Evolutionary conservation across 2,797 vertebrate species (phyloP), one percentile per base, ranked within the genome.

Genomic region (Myotis daubentonii): DNA sequence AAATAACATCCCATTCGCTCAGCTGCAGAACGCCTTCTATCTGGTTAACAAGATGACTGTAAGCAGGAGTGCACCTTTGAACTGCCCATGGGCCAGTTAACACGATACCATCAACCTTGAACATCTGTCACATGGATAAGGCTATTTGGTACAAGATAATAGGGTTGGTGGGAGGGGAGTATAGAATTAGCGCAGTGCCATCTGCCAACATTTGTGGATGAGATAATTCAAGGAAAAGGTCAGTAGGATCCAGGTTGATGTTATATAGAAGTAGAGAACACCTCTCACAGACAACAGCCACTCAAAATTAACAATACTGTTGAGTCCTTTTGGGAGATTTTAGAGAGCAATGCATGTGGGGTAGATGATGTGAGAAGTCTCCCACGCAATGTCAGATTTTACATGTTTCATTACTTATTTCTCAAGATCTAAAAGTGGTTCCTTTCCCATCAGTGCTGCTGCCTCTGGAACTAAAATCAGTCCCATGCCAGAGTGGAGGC

Each of bases 211-310:
- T 33, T 44, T 25, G 0, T 22, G 15, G 38, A 90, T 62, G 1
- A 78, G 62, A 55, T 47, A 25, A 93, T 51, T 86, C 44, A 83
- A 55, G 91, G 47, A 70, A 71, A 87, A 79, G 7, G 23, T 17
- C 53, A 30, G 51, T 28, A 53, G 28, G 44, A 71, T 70, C 36
- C 36, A 76, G 2, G 1, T 44, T 71, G 53, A 55, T 62, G 33
- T 65, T 72, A 55, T 6, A 60, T 23, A 13, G 9, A n/a, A 79
- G 30, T 68, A 44, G 85, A 89, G 36, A 47, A n/a, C 10, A 90
- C 3, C 25, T 15, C 51, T 83, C 55, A 74, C 12, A 80, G 74
- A 74, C 10, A 86, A 47, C 5, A 10, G 6, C 41, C 55, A 60
- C 36, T 94, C 17, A 80, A 83, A 95, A 72, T 83, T 16, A 75